Percentiles rank a stretch among this genome's conserved stretches.
Conservation (phyloP, 2,113 vertebrate species). For the Diadophis punctatus region DNA sequence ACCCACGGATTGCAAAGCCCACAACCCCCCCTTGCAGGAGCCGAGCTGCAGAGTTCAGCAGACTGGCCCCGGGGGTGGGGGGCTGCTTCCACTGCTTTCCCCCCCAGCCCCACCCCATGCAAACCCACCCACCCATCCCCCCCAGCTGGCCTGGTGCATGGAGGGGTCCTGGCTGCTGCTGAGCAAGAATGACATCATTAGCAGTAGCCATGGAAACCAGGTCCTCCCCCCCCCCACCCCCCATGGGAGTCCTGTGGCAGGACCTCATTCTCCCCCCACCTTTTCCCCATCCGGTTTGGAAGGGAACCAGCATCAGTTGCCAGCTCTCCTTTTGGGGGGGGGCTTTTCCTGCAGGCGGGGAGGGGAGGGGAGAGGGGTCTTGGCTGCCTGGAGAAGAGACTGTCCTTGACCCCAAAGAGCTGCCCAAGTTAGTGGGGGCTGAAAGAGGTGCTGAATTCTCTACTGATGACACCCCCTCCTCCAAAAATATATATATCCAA, state of each 20-base stretch:
- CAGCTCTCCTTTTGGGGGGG: background rate
- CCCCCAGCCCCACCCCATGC: too few species aligned
- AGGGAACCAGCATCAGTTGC: background rate
- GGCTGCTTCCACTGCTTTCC: background rate
- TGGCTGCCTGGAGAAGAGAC: background rate
- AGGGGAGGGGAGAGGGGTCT: background rate
- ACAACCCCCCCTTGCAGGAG: background rate
- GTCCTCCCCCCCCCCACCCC: background rate
- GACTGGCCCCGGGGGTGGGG: background rate
- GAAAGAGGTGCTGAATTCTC: background rate
- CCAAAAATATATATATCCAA: background rate
- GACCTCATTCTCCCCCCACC: background rate
- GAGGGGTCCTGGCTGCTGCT: background rate
- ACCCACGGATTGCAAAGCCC: background rate
- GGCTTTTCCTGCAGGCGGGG: background rate
- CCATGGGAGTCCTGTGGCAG: background rate
- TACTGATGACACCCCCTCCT: background rate
- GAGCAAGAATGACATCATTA: constrained; percentile 28
- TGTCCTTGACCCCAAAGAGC: background rate
- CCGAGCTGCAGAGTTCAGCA: background rate
- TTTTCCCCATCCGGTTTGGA: background rate
- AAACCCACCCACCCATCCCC: too few species aligned
- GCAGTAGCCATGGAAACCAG: constrained; percentile 30
- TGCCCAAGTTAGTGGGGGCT: background rate
- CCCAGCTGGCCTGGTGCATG: too few species aligned